Evolutionary conservation across 2,113 vertebrate species (phyloP), one percentile per base, ranked within the genome.

Genomic region (Glaucomys volans): DNA sequence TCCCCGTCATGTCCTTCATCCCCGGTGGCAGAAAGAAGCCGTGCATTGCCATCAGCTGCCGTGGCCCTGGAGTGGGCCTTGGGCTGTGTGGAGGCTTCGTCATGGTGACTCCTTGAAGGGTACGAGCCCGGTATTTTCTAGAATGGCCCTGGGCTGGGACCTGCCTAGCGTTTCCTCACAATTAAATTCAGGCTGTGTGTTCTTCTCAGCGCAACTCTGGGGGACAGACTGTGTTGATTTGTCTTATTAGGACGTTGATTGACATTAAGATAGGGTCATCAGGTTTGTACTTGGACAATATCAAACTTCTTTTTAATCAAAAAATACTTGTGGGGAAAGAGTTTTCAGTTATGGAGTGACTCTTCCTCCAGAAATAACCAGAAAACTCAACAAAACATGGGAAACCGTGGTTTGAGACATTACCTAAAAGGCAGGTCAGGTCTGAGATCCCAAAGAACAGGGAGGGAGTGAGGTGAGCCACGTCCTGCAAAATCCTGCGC

Each of bases 11-110:
- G 69, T n/a, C 32, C 35, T 62, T 42, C 50, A 26, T 18, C 8
- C 22, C 32, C 3, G 20, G 20, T 24, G 47, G 35, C 14, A 69
- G n/a, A 54, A 1, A 5, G n/a, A 20, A 18, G 37, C 3, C 62
- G 30, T 12, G 22, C n/a, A 4, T 22, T 12, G 6, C 18, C 13
- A 2, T 50, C 2, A 2, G 3, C 16, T 11, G 42, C 32, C 17
- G 6, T 9, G 2, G 24, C 12, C 87, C 84, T 47, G 7, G 52
- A 37, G 2, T 7, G 6, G 24, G 24, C 20, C n/a, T 57, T 62
- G 30, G 5, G 0, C 37, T 44, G 10, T 26, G 11, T 28, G 4
- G 35, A 5, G 0, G 2, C 52, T 37, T 37, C 9, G 0, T 57
- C 30, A 42, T 22, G 14, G 2, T 18, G 67, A 35, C 16, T 30